Conservation (phyloP, 2,888 invertebrate species). For the Imbricaverruca yamaguchii region DNA sequence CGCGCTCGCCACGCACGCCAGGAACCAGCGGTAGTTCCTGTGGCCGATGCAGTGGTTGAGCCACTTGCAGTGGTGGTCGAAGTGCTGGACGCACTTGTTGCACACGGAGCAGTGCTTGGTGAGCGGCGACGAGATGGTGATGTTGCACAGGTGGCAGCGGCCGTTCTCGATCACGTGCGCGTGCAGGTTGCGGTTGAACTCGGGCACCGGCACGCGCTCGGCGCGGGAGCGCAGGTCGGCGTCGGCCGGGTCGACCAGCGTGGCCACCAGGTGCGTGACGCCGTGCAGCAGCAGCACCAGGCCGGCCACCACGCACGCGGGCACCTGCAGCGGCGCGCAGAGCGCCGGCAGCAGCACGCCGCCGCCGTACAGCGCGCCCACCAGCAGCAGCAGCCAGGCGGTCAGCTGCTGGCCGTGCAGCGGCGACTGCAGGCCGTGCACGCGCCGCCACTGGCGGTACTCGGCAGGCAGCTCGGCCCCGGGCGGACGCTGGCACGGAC, state of each 20-base stretch:
- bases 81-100: slow-evolving; percentile 91
- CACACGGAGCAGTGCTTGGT: slow-evolving; percentile 95
- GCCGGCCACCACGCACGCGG: slow-evolving; percentile 50
- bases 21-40: slow-evolving; percentile 77
- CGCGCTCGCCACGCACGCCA: slow-evolving; percentile 70
- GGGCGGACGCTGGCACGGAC: not conserved
- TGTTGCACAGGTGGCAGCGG: slow-evolving; percentile 84
- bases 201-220: slow-evolving; percentile 57
- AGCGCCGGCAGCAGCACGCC: slow-evolving; percentile 64
- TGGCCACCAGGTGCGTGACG: slow-evolving; percentile 65
- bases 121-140: slow-evolving; percentile 60
- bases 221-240: slow-evolving; percentile 55
- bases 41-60: slow-evolving; percentile 93
- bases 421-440: slow-evolving; percentile 74
- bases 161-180: slow-evolving; percentile 93
- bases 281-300: slow-evolving; percentile 64
- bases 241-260: slow-evolving; percentile 83
- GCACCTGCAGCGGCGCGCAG: slow-evolving; percentile 54
- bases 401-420: slow-evolving; percentile 76
- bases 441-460: slow-evolving; percentile 49
- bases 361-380: slow-evolving; percentile 61
- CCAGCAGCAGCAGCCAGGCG: slow-evolving; percentile 67
- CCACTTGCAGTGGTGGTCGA: slow-evolving; percentile 99
- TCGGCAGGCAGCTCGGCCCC: not conserved
- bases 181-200: slow-evolving; percentile 78